Evolutionary conservation across 1,140 invertebrate genomes (phyloP), one percentile per base, ranked within the genome.

Genomic region (Thaumatotibia leucotreta): DNA sequence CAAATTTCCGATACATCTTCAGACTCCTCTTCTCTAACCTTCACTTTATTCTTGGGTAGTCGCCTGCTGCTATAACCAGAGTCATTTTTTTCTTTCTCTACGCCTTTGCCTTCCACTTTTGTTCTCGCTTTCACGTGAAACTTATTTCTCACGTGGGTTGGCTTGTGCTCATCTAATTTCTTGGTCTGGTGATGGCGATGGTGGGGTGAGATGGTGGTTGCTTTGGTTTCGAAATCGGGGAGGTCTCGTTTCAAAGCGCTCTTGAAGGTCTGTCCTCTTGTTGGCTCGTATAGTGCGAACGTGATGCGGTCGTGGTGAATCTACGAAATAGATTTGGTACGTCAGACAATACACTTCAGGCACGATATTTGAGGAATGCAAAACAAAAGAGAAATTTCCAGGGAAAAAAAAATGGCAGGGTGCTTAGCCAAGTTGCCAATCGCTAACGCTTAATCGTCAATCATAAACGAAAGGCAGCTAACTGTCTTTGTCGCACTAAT

Each of bases 1-100:
- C 8, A 58, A n/a, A 97, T 1, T 81, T 86, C 85, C 0, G 87
- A 89, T 4, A 80, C 52, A 64, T 89, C 82, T 2, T 89, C 80
- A 4, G 85, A 90, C n/a, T 88, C 70, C 35, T 90, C 86, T 39
- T 90, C 86, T 52, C 75, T 72, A 29, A 85, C 63, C 69, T 87
- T 88, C 23, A 90, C 83, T 67, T 85, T 86, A 54, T 89, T 89
- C 61, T 87, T 87, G 1, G 72, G 20, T 6, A 68, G 20, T 69
- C 76, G 77, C 33, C 77, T 68, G 23, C 67, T 80, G 0, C 29
- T 27, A 63, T 85, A 87, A 4, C 70, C 77, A 0, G 83, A 84
- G 20, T 88, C 86, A 31, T 84, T 82, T 1, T 66, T 72, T 64
- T 90, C 88, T 62, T 90, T 90, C 4, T 74, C 33, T 0, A 82